Evolutionary conservation across 1,140 invertebrate genomes (phyloP).

Genomic region (Drosophila punjabiensis): DNA sequence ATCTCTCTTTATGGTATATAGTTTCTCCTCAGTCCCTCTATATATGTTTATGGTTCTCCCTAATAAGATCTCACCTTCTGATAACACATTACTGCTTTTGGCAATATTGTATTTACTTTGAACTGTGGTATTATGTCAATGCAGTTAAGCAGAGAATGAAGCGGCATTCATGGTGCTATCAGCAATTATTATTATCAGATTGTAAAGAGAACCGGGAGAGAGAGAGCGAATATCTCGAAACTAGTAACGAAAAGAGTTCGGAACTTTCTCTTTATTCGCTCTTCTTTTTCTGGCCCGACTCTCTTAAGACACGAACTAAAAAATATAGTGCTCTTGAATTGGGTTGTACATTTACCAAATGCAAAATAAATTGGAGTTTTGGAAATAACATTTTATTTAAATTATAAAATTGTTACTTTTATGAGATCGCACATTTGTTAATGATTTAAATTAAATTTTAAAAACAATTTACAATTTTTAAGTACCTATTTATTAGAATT

Average conservation of each 20-base stretch:
- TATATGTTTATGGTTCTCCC: conserved; percentile 6
- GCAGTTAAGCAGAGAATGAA: conserved; percentile 7
- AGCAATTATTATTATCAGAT: conserved; percentile 6
- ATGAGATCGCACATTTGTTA: too few relatives aligned
- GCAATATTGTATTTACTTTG: conserved; percentile 9
- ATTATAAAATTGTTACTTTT: too few relatives aligned
- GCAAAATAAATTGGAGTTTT: too few relatives aligned
- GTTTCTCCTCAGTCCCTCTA: not conserved
- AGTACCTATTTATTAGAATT: too few relatives aligned
- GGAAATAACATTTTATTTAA: not conserved
- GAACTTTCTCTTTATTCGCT: conserved; percentile 17
- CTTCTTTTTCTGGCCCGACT: not conserved
- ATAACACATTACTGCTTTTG: conserved; percentile 18
- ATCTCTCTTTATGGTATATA: not conserved
- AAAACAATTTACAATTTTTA: too few relatives aligned
- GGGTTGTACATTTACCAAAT: not conserved
- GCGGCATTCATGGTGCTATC: conserved; percentile 1
- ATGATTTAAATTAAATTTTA: too few relatives aligned
- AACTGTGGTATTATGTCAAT: conserved; percentile 4
- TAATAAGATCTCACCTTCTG: conserved; percentile 8
- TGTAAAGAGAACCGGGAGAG: not conserved
- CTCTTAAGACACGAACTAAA: not conserved
- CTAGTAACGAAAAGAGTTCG: not conserved
- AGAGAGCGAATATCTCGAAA: not conserved
- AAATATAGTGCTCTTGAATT: not conserved